A percentile compares a stretch with the other conserved stretches of the same genome.
phyloP scores from a whole-genome alignment of 2,797 vertebrate species.

The Melanotaenia pygmaea region DNA sequence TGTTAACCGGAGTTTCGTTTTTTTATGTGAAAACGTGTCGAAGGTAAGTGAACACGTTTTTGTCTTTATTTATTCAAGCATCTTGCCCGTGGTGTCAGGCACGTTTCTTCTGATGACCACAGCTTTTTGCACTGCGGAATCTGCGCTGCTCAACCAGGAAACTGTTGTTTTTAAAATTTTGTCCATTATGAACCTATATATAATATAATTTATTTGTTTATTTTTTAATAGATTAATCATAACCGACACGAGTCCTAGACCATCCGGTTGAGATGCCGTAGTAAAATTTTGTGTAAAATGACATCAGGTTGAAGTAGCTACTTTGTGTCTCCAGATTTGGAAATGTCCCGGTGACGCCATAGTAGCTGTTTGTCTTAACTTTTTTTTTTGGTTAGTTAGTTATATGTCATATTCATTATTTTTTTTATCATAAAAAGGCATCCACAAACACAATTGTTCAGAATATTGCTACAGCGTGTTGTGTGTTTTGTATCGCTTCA shows the following conservation, averaged over 20 bases:
- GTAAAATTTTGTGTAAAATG: not conserved
- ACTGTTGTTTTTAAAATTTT: not conserved
- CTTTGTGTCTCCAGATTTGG: not conserved
- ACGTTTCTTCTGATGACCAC: slow-evolving; percentile 49
- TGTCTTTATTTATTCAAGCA: not conserved
- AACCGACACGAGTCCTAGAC: not conserved
- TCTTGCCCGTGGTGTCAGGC: not conserved
- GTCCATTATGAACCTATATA: not conserved
- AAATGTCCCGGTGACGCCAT: not conserved
- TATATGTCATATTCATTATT: not conserved
- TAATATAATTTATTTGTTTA: not conserved
- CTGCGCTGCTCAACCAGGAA: slow-evolving; percentile 11
- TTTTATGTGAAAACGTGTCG: not conserved
- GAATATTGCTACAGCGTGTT: not conserved
- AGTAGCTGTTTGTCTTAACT: not conserved
- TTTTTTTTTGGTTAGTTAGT: not conserved
- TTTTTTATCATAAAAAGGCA: not conserved
- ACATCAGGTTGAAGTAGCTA: not conserved
- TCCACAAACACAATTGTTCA: not conserved
- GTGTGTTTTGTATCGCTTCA: slow-evolving; percentile 25
- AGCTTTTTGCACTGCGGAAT: slow-evolving; percentile 49
- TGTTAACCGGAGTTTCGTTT: not conserved
- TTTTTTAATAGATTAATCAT: not conserved
- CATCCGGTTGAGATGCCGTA: slow-evolving; percentile 11
- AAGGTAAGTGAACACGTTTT: slow-evolving; percentile 49